Evolutionary conservation across 2,888 invertebrate species (phyloP), one percentile per base, ranked within the genome.

Genomic region (Drosophila hamatofila): DNA sequence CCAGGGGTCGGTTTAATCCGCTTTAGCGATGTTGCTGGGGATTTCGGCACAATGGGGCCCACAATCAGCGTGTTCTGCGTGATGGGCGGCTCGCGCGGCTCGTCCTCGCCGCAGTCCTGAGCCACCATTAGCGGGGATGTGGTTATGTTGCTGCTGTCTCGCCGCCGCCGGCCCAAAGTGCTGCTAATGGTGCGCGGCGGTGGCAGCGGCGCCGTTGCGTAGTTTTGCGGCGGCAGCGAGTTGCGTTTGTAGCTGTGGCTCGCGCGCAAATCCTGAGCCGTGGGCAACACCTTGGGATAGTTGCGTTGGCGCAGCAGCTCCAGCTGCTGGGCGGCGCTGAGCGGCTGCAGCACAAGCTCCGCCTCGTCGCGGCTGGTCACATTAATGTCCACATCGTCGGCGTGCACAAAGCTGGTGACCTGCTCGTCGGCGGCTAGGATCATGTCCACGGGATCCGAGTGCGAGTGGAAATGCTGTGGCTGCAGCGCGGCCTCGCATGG

Each of bases 231-330:
- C 75, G 96, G 96, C 91, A 96, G 93, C 25, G 83, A 83, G 41
- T 83, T 83, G 9, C 83, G 70, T 21, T 83, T 83, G 48, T 72
- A 67, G 42, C 57, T 73, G 12, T 37, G 52, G 25, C 51, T 44
- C n/a, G 27, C 25, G 12, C 58, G 66, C 42, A 88, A 54, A 25
- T 83, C 89, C 55, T 87, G 85, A 0, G 65, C 81, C 30, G 97
- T 97, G n/a, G 97, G 97, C 37, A 97, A 91, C 2, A 97, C 97
- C 94, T 97, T 97, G 0, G 97, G 97, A 89, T 96, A 97, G 90
- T 97, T 97, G 80, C 96, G 94, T 66, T 96, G 94, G 91, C 96
- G 96, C 48, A 97, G 96, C 37, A 95, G 95, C 72, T 94, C 93
- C 58, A 97, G 90, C 0, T 96, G 95, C 90, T 97, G 96, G 85